phyloP scores from a whole-genome alignment of 2,113 vertebrate species.

The Chunga burmeisteri region DNA sequence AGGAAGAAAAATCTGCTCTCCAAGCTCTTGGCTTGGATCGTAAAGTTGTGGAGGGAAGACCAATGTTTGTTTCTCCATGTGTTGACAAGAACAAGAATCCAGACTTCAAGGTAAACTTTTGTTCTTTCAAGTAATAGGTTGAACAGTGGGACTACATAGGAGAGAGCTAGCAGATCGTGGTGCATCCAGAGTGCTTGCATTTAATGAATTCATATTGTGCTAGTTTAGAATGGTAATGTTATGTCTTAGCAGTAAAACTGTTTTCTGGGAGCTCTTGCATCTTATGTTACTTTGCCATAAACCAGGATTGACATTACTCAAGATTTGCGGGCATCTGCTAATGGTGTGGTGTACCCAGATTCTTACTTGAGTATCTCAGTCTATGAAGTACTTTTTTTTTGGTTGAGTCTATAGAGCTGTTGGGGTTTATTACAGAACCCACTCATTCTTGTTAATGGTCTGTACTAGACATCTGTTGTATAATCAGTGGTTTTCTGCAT shows the following conservation, averaged over 20 bases:
- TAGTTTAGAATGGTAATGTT: background rate
- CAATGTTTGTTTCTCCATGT: slow-evolving; percentile 95
- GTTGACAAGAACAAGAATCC: slow-evolving; percentile 96
- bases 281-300: rapidly evolving
- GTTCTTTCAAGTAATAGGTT: background rate
- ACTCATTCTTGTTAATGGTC: background rate
- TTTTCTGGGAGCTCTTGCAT: background rate
- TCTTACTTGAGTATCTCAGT: background rate
- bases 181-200: background rate
- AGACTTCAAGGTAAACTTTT: slow-evolving; percentile 86
- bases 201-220: rapidly evolving
- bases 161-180: background rate
- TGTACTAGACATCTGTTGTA: background rate
- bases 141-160: background rate
- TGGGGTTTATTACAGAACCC: background rate
- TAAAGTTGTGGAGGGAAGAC: slow-evolving; percentile 83
- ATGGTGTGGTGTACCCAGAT: background rate
- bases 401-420: background rate
- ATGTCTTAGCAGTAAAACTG: background rate
- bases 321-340: background rate
- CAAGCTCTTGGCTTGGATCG: slow-evolving; percentile 88
- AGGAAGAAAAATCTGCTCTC: slow-evolving; percentile 73
- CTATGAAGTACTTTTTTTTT: background rate
- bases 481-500: background rate
- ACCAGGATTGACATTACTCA: background rate